Percentiles rank a stretch among this genome's conserved stretches.
phyloP scores from a whole-genome alignment of 2,888 invertebrate genomes.

The Cephus rjabovi region DNA sequence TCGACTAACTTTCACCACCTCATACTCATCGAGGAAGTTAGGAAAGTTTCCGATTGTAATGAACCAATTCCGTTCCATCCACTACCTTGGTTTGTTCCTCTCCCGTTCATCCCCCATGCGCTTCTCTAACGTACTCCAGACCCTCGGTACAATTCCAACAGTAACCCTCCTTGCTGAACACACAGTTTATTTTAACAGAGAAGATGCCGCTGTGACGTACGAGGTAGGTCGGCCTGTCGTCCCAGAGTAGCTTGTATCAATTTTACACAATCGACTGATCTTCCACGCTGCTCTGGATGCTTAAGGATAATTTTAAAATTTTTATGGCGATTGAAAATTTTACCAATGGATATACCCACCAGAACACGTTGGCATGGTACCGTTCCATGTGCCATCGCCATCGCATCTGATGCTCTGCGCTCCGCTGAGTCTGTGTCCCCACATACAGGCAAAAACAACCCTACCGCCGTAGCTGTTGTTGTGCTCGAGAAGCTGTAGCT shows the following conservation, averaged over 20 bases:
- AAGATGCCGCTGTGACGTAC: background rate
- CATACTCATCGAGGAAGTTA: slow-evolving; percentile 12
- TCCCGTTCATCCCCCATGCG: background rate
- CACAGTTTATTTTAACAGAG: background rate
- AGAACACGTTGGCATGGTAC: slow-evolving; percentile 79
- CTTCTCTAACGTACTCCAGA: background rate
- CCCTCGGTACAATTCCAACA: background rate
- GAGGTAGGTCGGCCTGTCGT: no score
- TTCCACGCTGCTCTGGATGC: background rate
- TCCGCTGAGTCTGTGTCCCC: slow-evolving; percentile 84
- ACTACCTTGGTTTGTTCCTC: background rate
- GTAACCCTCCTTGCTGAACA: background rate
- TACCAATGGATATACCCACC: slow-evolving; percentile 69
- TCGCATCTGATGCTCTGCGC: slow-evolving; percentile 84
- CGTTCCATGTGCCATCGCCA: slow-evolving; percentile 83
- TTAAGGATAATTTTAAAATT: background rate
- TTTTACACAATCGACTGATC: background rate
- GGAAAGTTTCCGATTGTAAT: slow-evolving; percentile 16
- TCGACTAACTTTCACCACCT: slow-evolving; percentile 8
- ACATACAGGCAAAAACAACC: slow-evolving; percentile 85
- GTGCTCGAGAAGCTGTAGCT: slow-evolving; percentile 80
- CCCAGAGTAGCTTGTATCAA: no score
- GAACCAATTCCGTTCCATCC: slow-evolving; percentile 9
- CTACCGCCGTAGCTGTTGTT: slow-evolving; percentile 85
- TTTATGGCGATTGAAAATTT: background rate